Base-by-base conservation (phyloP, 1,140 invertebrate genomes). In the Chymomyza costata region DNA sequence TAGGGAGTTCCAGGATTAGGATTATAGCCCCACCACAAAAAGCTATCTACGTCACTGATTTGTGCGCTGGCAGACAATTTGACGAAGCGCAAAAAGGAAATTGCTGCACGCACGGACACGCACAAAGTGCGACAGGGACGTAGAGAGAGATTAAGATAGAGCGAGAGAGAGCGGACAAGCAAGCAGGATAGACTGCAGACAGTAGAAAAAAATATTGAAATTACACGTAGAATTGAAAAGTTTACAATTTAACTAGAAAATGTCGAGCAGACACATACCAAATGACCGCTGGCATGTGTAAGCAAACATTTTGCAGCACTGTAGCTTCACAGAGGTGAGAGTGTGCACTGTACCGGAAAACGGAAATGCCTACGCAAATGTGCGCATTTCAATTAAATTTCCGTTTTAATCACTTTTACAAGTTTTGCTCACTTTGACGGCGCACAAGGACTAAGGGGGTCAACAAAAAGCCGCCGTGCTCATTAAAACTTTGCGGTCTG, bases 351-450 rank as follows among this genome's bases (percentile, higher is more conserved):
- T 30, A 57, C 40, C 57, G 48, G n/a, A 28, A 54, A 65, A 54
- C 49, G 47, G 48, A 68, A 74, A 74, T 74, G 69, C 69, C 69
- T 65, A 57, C 51, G 45, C 64, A 68, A 73, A 65, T 51, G 58
- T 53, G 69, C 59, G 59, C 45, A 65, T 80, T 80, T 80, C 73
- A 80, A 80, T 80, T 80, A 80, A 73, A 80, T 63, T 68, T 67
- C 38, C 50, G 55, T 80, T 80, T 80, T 80, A 80, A 80, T 80
- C 73, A 71, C 67, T 65, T 80, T 80, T 78, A 38, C 54, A 46
- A 50, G 52, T 57, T 35, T 25, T 25, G 21, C 21, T 5, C 21
- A 25, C 21, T 25, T 25, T 25, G 21, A 3, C 21, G 21, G 3
- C 21, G 21, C 21, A 25, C 3, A 25, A 8, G 21, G 3, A 25